Base-by-base conservation (phyloP, 2,888 invertebrate genomes). In the Didymodactylos carnosus region DNA sequence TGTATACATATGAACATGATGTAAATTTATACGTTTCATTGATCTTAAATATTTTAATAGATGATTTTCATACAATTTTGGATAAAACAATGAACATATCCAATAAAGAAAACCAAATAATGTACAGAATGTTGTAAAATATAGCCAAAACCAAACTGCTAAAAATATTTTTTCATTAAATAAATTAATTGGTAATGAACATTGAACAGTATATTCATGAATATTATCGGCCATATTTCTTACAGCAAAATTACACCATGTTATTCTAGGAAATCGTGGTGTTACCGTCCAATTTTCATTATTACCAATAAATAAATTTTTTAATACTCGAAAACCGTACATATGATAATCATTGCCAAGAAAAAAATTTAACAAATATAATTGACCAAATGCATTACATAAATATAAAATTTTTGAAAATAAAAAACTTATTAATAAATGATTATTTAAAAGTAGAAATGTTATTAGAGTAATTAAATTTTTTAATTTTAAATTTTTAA, bases 241-340 rank as follows among this genome's bases (percentile, higher is more conserved):
- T 11, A 77, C 72, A 72, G 75, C 73, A 46, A 77, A 76, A 70
- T 77, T 75, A 69, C 78, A 78, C 73, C 76, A 72, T 19, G 73
- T 73, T 8, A 73, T 71, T 39, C 71, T 39, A 8, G 73, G 73
- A 43, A 73, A 73, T 43, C 73, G 29, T 70, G 39, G 46, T 62
- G 51, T 70, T 40, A 70, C 51, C 4, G 62, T 62, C 72, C 75
- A 71, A 43, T 62, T 71, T 39, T 71, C 71, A 35, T 43, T 29
- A 46, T 70, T 69, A 4, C 73, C 73, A n/a, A 35, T 69, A 40
- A 73, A 73, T 70, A 73, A 73, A 70, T 46, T 39, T 40, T 39
- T 39, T 70, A 73, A 70, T 39, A 73, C 73, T 25, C 49, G 39
- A 70, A 73, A 70, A 39, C 73, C 73, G 40, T 70, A 73, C 39